Base-by-base conservation (phyloP, 1,140 invertebrate species). In the Drosophila nebulosa region DNA sequence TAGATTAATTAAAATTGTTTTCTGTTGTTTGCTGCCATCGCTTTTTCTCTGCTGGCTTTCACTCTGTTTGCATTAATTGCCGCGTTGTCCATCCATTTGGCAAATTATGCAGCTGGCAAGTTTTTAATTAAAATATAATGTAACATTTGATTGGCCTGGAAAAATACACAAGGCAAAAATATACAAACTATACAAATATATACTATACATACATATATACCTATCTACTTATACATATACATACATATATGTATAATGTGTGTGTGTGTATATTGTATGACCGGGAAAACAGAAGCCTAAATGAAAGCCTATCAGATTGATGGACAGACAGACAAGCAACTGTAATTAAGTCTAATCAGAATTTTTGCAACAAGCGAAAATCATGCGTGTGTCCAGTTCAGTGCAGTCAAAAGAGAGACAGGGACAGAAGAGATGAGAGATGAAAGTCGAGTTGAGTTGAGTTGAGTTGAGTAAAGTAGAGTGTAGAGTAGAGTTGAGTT, bases 301-400 rank as follows among this genome's bases (percentile, higher is more conserved):
- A 73, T 78, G 78, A 86, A 85, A 78, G 78, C 78, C 78, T 66
- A 88, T 88, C 81, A 78, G 78, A 66, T 88, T 81, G 81, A 83
- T 78, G 64, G 83, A 64, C 83, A 76, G 59, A 86, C 58, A 71
- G 78, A 52, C 69, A 69, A 79, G 75, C 72, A 62, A 88, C 79
- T 89, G 79, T 88, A 88, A 88, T 88, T 88, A 88, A 88, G 83
- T 88, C 83, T 88, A 88, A 88, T 88, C 83, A 83, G 78, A 88
- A 88, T 88, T 88, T 88, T 88, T 88, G 71, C 83, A 88, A 88
- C 83, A 88, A 73, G 83, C 84, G 88, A 89, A 86, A 85, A 85
- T 86, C 81, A 85, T 85, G 78, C 78, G 78, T 85, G 70, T 88
- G 70, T 86, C 81, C 67, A 67, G 63, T 80, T 51, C 59, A 74